Evolutionary conservation across 2,888 invertebrate genomes (phyloP).

Genomic region (Cybosia mesomella): DNA sequence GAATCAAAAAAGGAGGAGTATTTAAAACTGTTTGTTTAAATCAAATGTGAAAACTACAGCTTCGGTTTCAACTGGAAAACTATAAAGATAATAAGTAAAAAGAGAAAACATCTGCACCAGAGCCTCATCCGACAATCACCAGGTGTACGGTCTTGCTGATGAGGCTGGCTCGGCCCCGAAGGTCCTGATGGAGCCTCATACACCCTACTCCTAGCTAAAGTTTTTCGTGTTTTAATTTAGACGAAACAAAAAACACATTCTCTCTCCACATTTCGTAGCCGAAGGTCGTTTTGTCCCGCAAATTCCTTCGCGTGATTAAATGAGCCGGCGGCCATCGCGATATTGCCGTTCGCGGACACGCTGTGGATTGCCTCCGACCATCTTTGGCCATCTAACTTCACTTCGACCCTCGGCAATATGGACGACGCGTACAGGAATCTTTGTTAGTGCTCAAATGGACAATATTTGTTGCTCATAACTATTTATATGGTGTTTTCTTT

Average conservation of each 20-base stretch:
- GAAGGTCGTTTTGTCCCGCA: slow-evolving; percentile 63
- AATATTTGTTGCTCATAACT: slow-evolving; percentile 55
- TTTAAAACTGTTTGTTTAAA: too few relatives aligned
- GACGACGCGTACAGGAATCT: slow-evolving; percentile 44
- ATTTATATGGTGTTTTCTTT: slow-evolving; percentile 49
- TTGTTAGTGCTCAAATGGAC: slow-evolving; percentile 55
- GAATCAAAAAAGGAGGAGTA: too few relatives aligned
- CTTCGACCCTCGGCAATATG: slow-evolving; percentile 37
- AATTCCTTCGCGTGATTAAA: slow-evolving; percentile 86
- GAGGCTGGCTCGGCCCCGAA: too few relatives aligned
- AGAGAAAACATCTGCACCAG: neutral
- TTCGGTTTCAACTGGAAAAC: too few relatives aligned
- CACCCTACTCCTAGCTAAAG: neutral
- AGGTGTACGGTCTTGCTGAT: too few relatives aligned
- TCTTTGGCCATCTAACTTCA: slow-evolving; percentile 22
- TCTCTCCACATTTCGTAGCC: slow-evolving; percentile 52
- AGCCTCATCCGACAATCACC: neutral
- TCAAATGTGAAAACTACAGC: too few relatives aligned
- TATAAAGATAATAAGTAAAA: too few relatives aligned
- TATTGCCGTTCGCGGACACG: slow-evolving; percentile 78
- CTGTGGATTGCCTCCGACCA: slow-evolving; percentile 60
- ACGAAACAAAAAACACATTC: slow-evolving; percentile 28
- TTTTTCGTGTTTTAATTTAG: neutral
- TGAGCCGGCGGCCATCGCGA: slow-evolving; percentile 84
- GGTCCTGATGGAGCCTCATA: too few relatives aligned